Percentiles rank a stretch among this genome's conserved stretches.
These are phyloP conservation scores for Temnothorax nylanderi DNA, from an alignment of 1,140 invertebrate species.

Conservation along the genomic window DNA sequence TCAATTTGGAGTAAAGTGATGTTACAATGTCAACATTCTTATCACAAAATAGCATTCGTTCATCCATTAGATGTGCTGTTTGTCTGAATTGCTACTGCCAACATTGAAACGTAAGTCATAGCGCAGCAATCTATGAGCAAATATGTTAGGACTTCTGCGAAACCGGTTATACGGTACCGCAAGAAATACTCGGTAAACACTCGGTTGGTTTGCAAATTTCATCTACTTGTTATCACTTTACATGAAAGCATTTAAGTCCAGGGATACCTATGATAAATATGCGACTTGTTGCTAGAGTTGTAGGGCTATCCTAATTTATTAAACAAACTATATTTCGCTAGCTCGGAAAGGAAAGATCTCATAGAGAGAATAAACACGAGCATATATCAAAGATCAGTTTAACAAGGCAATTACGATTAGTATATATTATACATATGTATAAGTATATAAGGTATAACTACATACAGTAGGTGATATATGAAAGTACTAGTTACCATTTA, in stretches of 20 bases:
- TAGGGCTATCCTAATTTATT: background rate
- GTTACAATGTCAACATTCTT: background rate
- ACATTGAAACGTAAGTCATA: background rate
- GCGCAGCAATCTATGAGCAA: background rate
- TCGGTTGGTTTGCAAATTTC: slow-evolving; percentile 1
- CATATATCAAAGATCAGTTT: background rate
- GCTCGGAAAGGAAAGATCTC: background rate
- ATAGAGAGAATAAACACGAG: background rate
- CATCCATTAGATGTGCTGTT: slow-evolving; percentile 1
- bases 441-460: background rate
- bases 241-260: background rate
- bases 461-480: background rate
- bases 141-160: slow-evolving; percentile 12
- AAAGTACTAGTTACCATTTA: background rate
- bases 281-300: slow-evolving; percentile 2
- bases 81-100: slow-evolving; percentile 3
- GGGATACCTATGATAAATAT: background rate
- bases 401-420: background rate
- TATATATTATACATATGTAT: background rate
- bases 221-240: slow-evolving; percentile 19
- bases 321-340: background rate
- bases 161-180: background rate
- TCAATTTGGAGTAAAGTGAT: background rate
- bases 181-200: slow-evolving; percentile 19
- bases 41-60: slow-evolving; percentile 4